Evolutionary conservation across 2,888 invertebrate genomes (phyloP).

Genomic region (Leucophenga maculata): DNA sequence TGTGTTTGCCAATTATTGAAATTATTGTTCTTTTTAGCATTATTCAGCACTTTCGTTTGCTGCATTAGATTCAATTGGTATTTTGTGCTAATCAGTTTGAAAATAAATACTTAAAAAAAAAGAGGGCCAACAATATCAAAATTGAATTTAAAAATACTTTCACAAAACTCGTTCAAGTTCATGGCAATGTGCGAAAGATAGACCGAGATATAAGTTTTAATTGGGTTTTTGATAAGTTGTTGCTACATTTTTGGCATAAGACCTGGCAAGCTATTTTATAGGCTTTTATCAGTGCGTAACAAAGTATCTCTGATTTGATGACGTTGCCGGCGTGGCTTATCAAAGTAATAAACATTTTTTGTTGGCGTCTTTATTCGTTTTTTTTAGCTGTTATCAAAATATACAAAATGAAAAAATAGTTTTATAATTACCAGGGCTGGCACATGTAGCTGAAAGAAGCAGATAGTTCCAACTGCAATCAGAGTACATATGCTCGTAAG

Average conservation of each 20-base stretch:
- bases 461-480: not conserved
- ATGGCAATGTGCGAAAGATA: slow-evolving; percentile 3
- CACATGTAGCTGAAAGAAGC: no score
- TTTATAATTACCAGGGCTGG: no score
- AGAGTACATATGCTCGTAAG: no score
- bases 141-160: slow-evolving; percentile 7
- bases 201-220: no score
- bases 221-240: no score
- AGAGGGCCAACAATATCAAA: no score
- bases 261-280: no score
- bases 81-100: no score
- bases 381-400: slow-evolving; percentile 5
- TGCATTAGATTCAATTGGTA: no score
- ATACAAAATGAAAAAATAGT: not conserved
- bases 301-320: slow-evolving; percentile 29
- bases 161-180: slow-evolving; percentile 13
- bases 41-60: slow-evolving; percentile 33
- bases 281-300: not conserved
- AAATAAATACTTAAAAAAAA: no score
- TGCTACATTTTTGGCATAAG: no score
- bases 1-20: not conserved
- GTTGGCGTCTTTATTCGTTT: slow-evolving; percentile 4
- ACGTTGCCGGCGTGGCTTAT: slow-evolving; percentile 37
- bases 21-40: slow-evolving; percentile 13
- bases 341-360: slow-evolving; percentile 17